Conservation (phyloP, 2,113 vertebrate species). For the Smithornis capensis region DNA sequence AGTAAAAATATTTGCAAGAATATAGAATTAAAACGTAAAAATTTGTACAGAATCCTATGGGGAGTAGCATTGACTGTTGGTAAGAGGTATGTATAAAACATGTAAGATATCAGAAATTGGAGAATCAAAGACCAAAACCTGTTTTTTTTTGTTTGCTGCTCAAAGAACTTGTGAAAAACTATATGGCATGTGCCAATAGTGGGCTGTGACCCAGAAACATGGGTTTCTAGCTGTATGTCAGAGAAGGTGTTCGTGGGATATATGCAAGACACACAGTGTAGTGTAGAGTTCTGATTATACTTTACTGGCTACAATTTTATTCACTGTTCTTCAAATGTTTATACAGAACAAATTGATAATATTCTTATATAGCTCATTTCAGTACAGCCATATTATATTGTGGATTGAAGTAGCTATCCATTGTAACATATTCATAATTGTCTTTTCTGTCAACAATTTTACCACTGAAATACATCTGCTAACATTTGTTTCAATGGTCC, state of each 20-base stretch:
- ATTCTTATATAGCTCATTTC: background rate
- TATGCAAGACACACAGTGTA: background rate
- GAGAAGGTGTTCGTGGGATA: background rate
- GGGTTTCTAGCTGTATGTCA: background rate
- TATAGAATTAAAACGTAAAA: background rate
- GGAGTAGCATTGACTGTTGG: background rate
- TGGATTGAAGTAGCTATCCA: background rate
- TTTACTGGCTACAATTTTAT: background rate
- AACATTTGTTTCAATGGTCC: background rate
- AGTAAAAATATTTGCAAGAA: background rate
- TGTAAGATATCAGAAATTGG: background rate
- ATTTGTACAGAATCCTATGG: background rate
- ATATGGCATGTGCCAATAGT: fast-evolving
- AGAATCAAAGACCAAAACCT: fast-evolving
- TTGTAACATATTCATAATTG: background rate
- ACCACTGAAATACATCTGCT: background rate
- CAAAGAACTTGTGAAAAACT: background rate
- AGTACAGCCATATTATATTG: background rate
- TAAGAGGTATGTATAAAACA: background rate
- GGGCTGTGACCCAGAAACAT: background rate
- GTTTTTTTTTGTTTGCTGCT: background rate
- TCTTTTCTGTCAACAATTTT: background rate
- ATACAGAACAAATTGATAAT: background rate
- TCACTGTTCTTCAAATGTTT: background rate
- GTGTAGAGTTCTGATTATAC: background rate